Percentiles rank a stretch among this genome's conserved stretches.
These are phyloP conservation scores for Apis florea DNA, from an alignment of 1,140 invertebrate species.

Conservation along the genomic window DNA sequence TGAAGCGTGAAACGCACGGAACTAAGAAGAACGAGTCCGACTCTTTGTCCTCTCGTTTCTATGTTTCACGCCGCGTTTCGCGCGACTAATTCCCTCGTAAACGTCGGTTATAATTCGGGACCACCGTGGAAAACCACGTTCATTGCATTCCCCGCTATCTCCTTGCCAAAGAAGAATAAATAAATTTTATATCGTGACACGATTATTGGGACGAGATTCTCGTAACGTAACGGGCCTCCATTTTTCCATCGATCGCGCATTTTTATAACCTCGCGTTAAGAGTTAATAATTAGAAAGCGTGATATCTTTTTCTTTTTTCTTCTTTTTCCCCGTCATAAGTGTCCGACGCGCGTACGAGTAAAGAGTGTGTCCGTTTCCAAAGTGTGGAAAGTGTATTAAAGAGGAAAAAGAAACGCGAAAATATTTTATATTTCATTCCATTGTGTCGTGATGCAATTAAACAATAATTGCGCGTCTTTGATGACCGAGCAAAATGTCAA, in stretches of 20 bases:
- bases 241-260: slow-evolving; percentile 13
- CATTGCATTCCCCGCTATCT: not conserved
- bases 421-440: not conserved
- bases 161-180: not conserved
- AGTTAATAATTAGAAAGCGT: slow-evolving; percentile 21
- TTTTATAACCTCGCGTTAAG: not conserved
- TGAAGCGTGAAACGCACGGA: not conserved
- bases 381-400: too few species aligned
- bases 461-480: not conserved
- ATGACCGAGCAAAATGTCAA: slow-evolving; percentile 34
- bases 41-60: not conserved
- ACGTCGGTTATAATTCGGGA: not conserved
- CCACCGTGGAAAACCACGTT: not conserved
- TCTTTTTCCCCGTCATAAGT: not conserved
- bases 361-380: not conserved
- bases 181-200: not conserved
- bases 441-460: not conserved
- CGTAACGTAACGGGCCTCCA: not conserved
- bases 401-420: not conserved
- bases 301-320: not conserved
- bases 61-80: not conserved
- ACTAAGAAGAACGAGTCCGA: not conserved
- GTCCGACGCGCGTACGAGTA: too few species aligned
- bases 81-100: not conserved
- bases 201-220: slow-evolving; percentile 3